Percentiles rank a stretch among this genome's conserved stretches.
phyloP scores from a whole-genome alignment of 2,888 invertebrate genomes.

The Steinernema scapterisci region DNA sequence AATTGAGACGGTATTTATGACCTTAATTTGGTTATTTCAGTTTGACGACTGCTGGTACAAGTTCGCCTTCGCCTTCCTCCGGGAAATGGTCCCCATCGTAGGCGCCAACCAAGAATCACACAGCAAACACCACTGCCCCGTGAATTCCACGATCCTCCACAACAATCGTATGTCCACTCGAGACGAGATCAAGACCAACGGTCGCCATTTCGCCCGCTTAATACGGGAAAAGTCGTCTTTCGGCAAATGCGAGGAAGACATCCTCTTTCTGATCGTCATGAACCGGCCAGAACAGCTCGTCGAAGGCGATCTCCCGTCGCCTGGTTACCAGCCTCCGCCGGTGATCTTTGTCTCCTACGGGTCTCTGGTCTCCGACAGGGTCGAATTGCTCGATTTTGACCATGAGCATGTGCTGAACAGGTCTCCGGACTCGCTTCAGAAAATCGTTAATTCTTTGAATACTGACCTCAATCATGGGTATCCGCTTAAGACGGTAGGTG shows the following conservation, averaged over 20 bases:
- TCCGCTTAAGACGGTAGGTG: constrained; percentile 39
- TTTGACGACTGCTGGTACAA: constrained; percentile 46
- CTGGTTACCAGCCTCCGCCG: constrained; percentile 26
- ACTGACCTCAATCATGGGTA: constrained; percentile 42
- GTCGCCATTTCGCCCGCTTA: constrained; percentile 49
- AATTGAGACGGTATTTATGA: too few species aligned
- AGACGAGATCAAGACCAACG: constrained; percentile 38
- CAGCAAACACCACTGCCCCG: neutral
- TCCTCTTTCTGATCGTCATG: constrained; percentile 48
- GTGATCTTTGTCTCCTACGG: constrained; percentile 44
- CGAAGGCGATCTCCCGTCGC: constrained; percentile 1
- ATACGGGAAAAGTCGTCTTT: constrained; percentile 47
- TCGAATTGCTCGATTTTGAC: constrained; percentile 23
- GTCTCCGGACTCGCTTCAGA: constrained; percentile 35
- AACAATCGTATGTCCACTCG: neutral
- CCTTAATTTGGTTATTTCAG: constrained; percentile 25
- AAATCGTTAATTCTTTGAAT: constrained; percentile 41
- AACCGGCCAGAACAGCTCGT: constrained; percentile 35
- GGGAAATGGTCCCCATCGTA: constrained; percentile 36
- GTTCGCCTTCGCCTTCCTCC: constrained; percentile 49
- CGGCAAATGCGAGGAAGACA: constrained; percentile 52
- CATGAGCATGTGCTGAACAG: constrained; percentile 27
- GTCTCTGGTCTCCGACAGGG: constrained; percentile 29
- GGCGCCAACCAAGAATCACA: constrained; percentile 18
- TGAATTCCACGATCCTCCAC: neutral